Percentiles rank a stretch among this genome's conserved stretches.
These are phyloP conservation scores for Semaprochilodus insignis DNA, from an alignment of 2,797 vertebrate genomes.

Conservation along the genomic window DNA sequence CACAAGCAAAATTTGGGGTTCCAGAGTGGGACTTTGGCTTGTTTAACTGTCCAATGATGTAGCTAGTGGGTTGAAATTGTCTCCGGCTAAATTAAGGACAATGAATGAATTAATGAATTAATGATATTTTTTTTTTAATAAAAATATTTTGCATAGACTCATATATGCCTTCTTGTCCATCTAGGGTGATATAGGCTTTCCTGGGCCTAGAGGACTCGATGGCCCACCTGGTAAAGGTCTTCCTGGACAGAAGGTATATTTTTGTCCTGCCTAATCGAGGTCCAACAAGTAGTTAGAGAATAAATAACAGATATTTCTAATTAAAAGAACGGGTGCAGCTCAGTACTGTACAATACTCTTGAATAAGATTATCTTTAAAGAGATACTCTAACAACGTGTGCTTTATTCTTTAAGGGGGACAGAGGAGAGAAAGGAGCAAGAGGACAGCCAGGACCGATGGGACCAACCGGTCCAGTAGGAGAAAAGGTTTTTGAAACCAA, in stretches of 20 bases:
- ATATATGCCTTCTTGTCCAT: not conserved
- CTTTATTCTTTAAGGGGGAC: conserved; percentile 77
- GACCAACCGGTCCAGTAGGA: conserved; percentile 77
- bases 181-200: conserved; percentile 83
- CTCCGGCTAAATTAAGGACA: not conserved
- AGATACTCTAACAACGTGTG: too few species aligned
- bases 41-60: not conserved
- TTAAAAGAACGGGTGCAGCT: not conserved
- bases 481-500: conserved; percentile 79
- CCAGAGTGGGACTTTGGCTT: not conserved
- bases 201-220: conserved; percentile 80
- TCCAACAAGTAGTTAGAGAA: not conserved
- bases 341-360: too few species aligned
- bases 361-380: too few species aligned
- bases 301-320: not conserved
- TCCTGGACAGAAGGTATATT: conserved; percentile 83
- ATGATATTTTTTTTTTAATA: too few species aligned
- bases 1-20: not conserved
- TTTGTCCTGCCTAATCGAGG: not conserved
- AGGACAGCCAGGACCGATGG: conserved; percentile 77
- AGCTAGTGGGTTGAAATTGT: too few species aligned
- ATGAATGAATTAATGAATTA: not conserved
- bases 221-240: conserved; percentile 81
- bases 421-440: conserved; percentile 80
- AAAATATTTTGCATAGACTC: not conserved